Percentiles rank a stretch among this genome's conserved stretches.
Evolutionary conservation across 2,888 invertebrate species (phyloP).

Genomic region (Thecophora atra): DNA sequence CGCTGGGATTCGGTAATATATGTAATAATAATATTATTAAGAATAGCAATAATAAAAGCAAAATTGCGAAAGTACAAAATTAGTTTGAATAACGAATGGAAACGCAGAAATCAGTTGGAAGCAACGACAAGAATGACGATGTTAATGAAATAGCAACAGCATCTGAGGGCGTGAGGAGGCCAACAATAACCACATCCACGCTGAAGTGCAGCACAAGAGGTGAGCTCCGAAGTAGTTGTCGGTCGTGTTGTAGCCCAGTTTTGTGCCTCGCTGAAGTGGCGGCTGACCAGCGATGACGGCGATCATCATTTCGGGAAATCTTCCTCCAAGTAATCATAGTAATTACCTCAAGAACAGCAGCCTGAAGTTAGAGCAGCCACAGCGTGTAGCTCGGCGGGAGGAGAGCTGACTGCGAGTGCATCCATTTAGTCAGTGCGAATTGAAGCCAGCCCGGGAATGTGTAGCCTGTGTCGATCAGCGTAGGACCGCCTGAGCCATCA

Average conservation of each 20-base stretch:
- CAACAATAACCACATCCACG: slow-evolving; percentile 18
- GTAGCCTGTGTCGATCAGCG: slow-evolving; percentile 20
- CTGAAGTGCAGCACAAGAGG: too few relatives aligned
- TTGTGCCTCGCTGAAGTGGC: slow-evolving; percentile 28
- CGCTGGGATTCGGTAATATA: slow-evolving; percentile 49
- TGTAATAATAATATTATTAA: slow-evolving; percentile 48
- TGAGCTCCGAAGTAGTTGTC: slow-evolving; percentile 8
- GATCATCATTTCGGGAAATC: slow-evolving; percentile 61
- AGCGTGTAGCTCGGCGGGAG: background rate
- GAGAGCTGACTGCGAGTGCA: too few relatives aligned
- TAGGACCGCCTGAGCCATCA: slow-evolving; percentile 61
- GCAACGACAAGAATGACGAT: slow-evolving; percentile 38
- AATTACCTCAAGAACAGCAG: slow-evolving; percentile 64
- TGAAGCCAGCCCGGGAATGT: background rate
- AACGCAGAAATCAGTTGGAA: background rate
- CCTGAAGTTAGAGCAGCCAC: slow-evolving; percentile 26
- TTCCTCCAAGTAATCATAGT: slow-evolving; percentile 65
- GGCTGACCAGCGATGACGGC: slow-evolving; percentile 41
- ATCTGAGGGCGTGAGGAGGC: slow-evolving; percentile 9
- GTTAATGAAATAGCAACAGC: slow-evolving; percentile 19
- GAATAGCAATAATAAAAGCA: slow-evolving; percentile 34
- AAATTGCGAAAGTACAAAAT: background rate
- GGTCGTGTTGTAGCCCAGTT: slow-evolving; percentile 39
- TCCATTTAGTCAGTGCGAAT: slow-evolving; percentile 6
- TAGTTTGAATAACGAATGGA: background rate